These are phyloP conservation scores for Zeugodacus cucurbitae DNA, from an alignment of 1,140 invertebrate species.

Conservation along the genomic window DNA sequence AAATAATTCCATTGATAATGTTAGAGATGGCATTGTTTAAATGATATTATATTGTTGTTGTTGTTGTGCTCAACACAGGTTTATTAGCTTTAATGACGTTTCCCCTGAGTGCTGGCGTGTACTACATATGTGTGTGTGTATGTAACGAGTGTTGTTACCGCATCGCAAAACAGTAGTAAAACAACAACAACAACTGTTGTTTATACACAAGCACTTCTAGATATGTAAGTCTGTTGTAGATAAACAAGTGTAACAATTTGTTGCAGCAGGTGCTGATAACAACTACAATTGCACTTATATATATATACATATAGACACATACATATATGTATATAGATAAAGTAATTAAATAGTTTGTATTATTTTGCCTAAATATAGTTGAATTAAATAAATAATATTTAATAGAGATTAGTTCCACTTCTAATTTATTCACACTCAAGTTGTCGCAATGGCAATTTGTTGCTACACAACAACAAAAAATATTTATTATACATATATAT, in stretches of 20 bases:
- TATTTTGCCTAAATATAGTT: no score
- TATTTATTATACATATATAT: no score
- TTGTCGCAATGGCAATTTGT: background rate
- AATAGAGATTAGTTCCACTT: background rate
- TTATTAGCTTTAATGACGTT: background rate
- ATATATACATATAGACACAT: background rate
- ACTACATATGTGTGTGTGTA: background rate
- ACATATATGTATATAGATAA: no score
- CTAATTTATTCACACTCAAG: background rate
- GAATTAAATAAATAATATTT: no score
- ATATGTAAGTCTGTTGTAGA: background rate
- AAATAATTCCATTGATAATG: background rate
- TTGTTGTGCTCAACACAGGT: background rate
- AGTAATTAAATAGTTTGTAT: no score
- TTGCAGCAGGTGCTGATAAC: slow-evolving; percentile 3
- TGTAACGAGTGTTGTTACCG: background rate
- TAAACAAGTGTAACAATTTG: no score
- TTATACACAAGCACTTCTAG: background rate
- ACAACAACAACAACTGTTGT: background rate
- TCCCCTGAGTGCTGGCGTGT: background rate
- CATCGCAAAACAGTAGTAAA: background rate
- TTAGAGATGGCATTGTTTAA: background rate
- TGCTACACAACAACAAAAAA: background rate
- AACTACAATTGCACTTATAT: background rate
- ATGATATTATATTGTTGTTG: background rate